Base-by-base conservation (phyloP, 2,797 vertebrate genomes). In the Yasuhikotakia modesta region DNA sequence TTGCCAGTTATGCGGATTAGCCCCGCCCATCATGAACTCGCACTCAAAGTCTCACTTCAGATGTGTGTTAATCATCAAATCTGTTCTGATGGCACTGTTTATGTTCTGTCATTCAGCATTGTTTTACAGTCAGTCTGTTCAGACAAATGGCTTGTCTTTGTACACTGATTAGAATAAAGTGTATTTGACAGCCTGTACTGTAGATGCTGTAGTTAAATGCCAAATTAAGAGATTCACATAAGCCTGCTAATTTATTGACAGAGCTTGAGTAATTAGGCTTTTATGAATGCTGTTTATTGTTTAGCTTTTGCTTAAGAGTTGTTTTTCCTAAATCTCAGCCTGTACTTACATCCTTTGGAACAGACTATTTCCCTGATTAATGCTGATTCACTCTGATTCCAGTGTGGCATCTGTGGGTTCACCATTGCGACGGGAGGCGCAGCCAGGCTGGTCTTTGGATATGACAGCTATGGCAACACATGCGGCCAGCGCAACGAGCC, bases 401-500 rank as follows among this genome's bases (percentile, higher is more conserved):
- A 99, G 97, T 96, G 95, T 85, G 93, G 94, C 90, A 97, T 99
- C 90, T 99, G 97, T 91, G 95, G 96, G 86, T 99, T 96, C 93
- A 95, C 96, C 86, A 91, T 98, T 87, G 94, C 90, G 89, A 96
- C 96, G 66, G 97, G 97, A 85, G 97, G 96, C 85, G 96, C 97
- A 58, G 94, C 95, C 48, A 94, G 97, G 86, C 93, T 99, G 64
- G 87, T 97, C 72, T 96, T 92, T 12, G 97, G 97, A 79, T 99
- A 99, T 85, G 97, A 99, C 92, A 98, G 96, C 91, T 99, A 97
- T 0, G 97, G 97, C 84, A 99, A 99, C 93, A 96, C 98, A 58
- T 99, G 97, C 79, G 97, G 97, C 73, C 95, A 93, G 79, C 95
- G 91, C 89, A 99, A 99, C 78, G 89, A 94, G 73, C 92, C 91